Evolutionary conservation across 2,797 vertebrate genomes (phyloP), one percentile per base, ranked within the genome.

Genomic region (Galagoides demidoff): DNA sequence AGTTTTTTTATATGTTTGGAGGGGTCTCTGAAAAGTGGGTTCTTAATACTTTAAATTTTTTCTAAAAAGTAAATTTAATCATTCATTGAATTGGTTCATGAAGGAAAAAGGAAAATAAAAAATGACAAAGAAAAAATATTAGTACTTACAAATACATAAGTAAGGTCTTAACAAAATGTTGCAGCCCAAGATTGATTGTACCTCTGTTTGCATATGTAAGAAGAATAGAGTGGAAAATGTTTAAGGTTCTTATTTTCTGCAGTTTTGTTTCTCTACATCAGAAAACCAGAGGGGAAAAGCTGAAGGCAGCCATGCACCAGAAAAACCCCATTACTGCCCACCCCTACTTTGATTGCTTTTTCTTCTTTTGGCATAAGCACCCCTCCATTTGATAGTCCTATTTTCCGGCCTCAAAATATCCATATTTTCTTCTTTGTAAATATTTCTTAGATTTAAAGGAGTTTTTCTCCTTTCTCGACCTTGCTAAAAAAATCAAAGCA

Each of bases 191-290:
- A n/a, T 90, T 81, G 27, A 57, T 74, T 74, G 31, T 55, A n/a
- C 25, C 17, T 85, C 13, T 93, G 11, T 37, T 78, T 78, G 20
- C 66, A 77, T 66, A 49, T 1, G 16, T 76, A 22, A 76, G 43
- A 71, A 59, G 19, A 81, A 12, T 23, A 25, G 59, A 76, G 57
- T 68, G 31, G 16, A 31, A 68, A 39, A n/a, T 74, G 59, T 89
- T n/a, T 95, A n/a, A 74, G 57, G 27, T 81, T 79, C 57, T 45
- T 64, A 43, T 79, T 86, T 74, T 91, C 14, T 13, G 29, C 16
- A 91, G 23, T 81, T 79, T 81, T 94, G 23, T 94, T 66, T 89
- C 73, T 57, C 82, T 74, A 16, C 16, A 81, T 22, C 64, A 94
- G 34, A 34, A 1, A 66, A 49, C 27, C 27, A 34, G 59, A 68